Evolutionary conservation across 2,113 vertebrate genomes (phyloP), one percentile per base, ranked within the genome.

Genomic region (Phoenicopterus ruber): DNA sequence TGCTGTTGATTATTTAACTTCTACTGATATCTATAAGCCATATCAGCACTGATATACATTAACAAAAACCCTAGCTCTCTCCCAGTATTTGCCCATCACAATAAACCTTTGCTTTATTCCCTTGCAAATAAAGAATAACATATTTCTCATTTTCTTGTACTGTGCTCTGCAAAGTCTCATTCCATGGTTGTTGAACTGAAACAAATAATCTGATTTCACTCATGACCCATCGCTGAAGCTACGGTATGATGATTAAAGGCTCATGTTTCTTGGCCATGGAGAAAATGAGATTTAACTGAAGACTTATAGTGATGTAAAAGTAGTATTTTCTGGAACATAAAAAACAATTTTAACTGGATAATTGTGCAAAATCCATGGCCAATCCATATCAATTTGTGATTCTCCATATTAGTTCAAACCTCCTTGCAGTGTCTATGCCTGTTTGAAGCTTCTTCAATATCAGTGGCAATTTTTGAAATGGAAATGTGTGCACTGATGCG

Each of bases 161-260:
- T 49, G 25, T 85, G 83, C 66, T 93, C 62, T 89, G 72, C 58
- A 34, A 71, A 90, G 58, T 93, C 77, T 96, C 79, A 91, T 93
- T 95, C 92, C 86, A 69, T 92, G 86, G 79, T 49, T 90, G 72
- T 94, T 94, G 89, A 96, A 90, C 92, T 95, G 95, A 93, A 95
- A 94, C 88, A 96, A 96, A 90, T 94, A 95, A 94, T 94, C 86
- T 88, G 91, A 93, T 97, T 96, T 96, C 34, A 40, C 69, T 92
- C 52, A 58, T 77, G 90, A 91, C 78, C 88, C 83, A 38, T 66
- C 8, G 7, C 83, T 86, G 85, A 91, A 97, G 52, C 72, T 92
- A n/a, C 11, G 62, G 38, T 72, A 38, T 52, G 34, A 65, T 93
- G 88, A 96, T 97, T 96, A 93, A 93, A 94, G 49, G 61, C 69